Evolutionary conservation across 1,140 invertebrate species (phyloP), one percentile per base, ranked within the genome.

Genomic region (Drosophila pallidifrons): DNA sequence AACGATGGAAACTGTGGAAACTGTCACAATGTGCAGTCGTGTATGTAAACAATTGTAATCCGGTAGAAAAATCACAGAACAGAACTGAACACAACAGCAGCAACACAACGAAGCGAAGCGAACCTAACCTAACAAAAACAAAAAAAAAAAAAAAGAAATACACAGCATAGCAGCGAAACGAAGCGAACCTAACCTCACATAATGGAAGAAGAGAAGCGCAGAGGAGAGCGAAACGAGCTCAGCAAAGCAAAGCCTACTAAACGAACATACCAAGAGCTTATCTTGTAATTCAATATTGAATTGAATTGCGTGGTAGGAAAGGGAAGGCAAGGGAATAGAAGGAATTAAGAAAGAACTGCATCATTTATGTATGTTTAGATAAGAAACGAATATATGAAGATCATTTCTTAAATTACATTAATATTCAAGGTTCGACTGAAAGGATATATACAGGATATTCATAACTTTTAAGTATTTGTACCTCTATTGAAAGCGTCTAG

Each of bases 41-140:
- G 82, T 86, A 82, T 86, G 82, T 86, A 81, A 86, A 86, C 82
- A 86, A 86, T 86, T 86, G 82, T 86, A 86, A 86, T 81, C 82
- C 82, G 82, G 82, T 86, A 86, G 82, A 86, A 79, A 86, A 86
- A 86, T 86, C 82, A 86, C 82, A 86, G 58, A 55, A 52, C 60
- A 11, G 41, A 67, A 57, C 35, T 38, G 46, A 65, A 32, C 32
- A 32, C 13, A 41, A 13, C 38, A 32, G 16, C 20, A 30, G 41
- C 11, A 38, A 38, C 35, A 43, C 7, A 25, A 43, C 8, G 32
- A 43, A 49, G 20, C 15, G 20, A 43, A 57, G 35, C 51, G 47
- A 43, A 43, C 41, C 41, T 43, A 43, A 54, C 51, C 51, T 54
- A 28, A 54, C 51, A 54, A 15, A 54, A 13, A n/a, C n/a, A n/a